Evolutionary conservation across 2,797 vertebrate species (phyloP), one percentile per base, ranked within the genome.

Genomic region (Philypnodon macrostomus): DNA sequence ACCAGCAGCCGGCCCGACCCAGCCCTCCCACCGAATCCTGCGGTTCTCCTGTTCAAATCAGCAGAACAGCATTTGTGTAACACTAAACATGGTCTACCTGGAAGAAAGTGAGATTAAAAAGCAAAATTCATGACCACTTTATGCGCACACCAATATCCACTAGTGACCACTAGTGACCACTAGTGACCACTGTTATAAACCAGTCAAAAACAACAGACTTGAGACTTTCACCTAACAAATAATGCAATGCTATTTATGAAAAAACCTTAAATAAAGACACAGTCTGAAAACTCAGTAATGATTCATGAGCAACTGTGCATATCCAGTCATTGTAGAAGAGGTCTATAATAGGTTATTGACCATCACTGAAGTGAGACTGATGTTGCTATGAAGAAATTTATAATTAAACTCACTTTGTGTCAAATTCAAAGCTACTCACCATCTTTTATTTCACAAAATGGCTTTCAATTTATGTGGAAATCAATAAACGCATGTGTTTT

Each of bases 261-360:
- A 61, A 46, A 63, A 57, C 29, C 37, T 34, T 8, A 30, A 56
- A 41, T 47, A 49, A 59, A 76, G 54, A 60, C 21, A 40, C 37
- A 34, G 21, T 50, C 24, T 50, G 1, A 50, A 57, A 63, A 58
- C 35, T 64, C 4, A 51, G 30, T 35, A 51, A 65, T 70, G 53
- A 75, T 62, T 69, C 31, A 61, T 38, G 39, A 45, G 58, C 39
- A 59, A 33, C 57, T 19, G 8, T 55, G 67, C 59, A 63, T 64
- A 59, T 37, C 49, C 41, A 59, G 45, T 58, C 15, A 31, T 69
- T 77, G 60, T 36, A 63, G 32, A 30, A 53, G 31, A 47, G n/a
- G 27, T 24, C 14, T 30, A 33, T 71, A 77, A 75, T 76, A 46
- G 58, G 23, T 66, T 78, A 78, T 78, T 80, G 68, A 83, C 53